A percentile compares a stretch with the other conserved stretches of the same genome.
These are phyloP conservation scores for Neoarius graeffei DNA, from an alignment of 2,113 vertebrate species.

Conservation along the genomic window DNA sequence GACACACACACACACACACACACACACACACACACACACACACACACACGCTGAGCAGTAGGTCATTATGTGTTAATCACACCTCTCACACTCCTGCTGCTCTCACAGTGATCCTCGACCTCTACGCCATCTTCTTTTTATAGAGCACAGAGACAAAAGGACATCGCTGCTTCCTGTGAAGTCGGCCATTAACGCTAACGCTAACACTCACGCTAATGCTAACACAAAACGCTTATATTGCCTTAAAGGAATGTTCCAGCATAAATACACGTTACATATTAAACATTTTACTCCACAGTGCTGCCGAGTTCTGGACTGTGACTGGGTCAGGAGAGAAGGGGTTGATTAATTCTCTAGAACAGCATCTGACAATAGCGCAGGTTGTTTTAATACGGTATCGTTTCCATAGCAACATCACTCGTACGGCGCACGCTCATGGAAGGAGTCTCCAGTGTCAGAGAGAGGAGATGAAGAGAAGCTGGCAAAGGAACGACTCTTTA, in stretches of 20 bases:
- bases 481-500: not conserved
- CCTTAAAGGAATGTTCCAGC: not conserved
- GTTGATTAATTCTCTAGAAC: not conserved
- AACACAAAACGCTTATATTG: not conserved
- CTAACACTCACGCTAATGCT: not conserved
- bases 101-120: conserved; percentile 30
- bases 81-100: conserved; percentile 19
- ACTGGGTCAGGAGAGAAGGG: not conserved
- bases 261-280: not conserved
- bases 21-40: conserved; percentile 27
- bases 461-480: not conserved
- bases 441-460: conserved; percentile 2
- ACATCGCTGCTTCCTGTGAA: conserved; percentile 15
- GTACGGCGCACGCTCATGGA: not conserved
- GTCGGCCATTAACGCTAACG: not conserved
- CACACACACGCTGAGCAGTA: conserved; percentile 19
- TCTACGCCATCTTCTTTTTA: conserved; percentile 26
- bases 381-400: not conserved
- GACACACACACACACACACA: conserved; percentile 23
- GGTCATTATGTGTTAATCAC: conserved; percentile 53
- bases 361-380: not conserved
- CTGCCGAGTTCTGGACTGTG: not conserved
- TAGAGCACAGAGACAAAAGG: conserved; percentile 32
- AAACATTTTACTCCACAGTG: not conserved
- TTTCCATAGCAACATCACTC: not conserved